These are phyloP conservation scores for Diarsia dahlii DNA, from an alignment of 2,888 invertebrate species.

Conservation along the genomic window DNA sequence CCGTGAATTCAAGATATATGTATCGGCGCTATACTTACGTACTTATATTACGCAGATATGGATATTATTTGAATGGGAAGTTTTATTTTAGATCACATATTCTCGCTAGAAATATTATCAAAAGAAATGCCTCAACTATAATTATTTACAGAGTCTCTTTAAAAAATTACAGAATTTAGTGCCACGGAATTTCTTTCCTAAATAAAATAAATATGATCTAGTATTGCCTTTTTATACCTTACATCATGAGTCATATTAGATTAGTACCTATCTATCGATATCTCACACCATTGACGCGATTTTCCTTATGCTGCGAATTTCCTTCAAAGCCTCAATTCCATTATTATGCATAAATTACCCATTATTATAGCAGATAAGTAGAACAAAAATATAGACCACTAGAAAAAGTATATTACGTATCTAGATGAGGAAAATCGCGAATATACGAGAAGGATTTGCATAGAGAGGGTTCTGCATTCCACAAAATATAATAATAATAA, in stretches of 20 bases:
- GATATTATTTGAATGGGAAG: not conserved
- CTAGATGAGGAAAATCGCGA: slow-evolving; percentile 4
- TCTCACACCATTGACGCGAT: not conserved
- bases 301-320: slow-evolving; percentile 21
- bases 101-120: not conserved
- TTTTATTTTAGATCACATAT: not conserved
- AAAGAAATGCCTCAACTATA: not conserved
- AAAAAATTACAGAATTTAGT: not conserved
- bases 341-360: not conserved
- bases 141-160: not conserved
- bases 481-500: too few relatives aligned
- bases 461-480: slow-evolving; percentile 12
- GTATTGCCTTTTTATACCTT: slow-evolving; percentile 17
- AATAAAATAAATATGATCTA: not conserved
- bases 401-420: not conserved
- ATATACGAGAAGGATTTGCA: not conserved
- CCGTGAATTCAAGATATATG: not conserved
- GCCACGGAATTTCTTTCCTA: not conserved
- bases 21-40: not conserved
- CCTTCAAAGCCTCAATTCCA: not conserved
- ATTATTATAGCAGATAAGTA: not conserved
- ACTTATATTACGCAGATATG: not conserved
- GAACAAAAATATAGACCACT: not conserved
- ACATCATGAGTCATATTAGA: not conserved
- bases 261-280: not conserved